Conservation (phyloP, 1,140 invertebrate genomes). For the Asobara japonica region DNA sequence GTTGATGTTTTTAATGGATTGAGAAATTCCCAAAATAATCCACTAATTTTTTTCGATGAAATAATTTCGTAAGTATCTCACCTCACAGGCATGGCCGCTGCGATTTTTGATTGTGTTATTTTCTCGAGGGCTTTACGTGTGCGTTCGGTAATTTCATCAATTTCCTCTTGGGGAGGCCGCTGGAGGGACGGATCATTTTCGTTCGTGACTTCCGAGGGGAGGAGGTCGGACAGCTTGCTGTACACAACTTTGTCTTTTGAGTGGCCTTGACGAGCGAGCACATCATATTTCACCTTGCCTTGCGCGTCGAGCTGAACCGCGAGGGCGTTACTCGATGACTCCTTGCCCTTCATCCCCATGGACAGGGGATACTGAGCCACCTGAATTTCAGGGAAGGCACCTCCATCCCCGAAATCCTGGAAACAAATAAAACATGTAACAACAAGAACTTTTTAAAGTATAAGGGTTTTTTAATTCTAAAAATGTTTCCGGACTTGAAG, state of each 20-base stretch:
- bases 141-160: constrained; percentile 87
- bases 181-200: constrained; percentile 91
- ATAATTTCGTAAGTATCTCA: too few relatives aligned
- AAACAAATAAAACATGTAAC: constrained; percentile 19
- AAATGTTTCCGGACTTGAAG: too few relatives aligned
- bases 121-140: constrained; percentile 86
- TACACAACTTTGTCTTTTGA: constrained; percentile 98
- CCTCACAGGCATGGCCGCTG: constrained; percentile 92
- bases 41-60: too few relatives aligned
- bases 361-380: constrained; percentile 96
- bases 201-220: constrained; percentile 91
- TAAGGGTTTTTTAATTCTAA: not conserved
- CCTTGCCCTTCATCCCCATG: constrained; percentile 80
- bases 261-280: constrained; percentile 94
- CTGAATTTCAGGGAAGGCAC: constrained; percentile 97
- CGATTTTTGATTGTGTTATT: constrained; percentile 88
- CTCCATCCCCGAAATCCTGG: constrained; percentile 91
- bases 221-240: constrained; percentile 91
- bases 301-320: constrained; percentile 93
- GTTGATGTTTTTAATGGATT: too few relatives aligned
- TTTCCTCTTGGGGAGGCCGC: constrained; percentile 85
- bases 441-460: not conserved
- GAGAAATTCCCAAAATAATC: too few relatives aligned
- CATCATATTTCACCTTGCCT: constrained; percentile 97
- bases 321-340: constrained; percentile 87